A percentile compares a stretch with the other conserved stretches of the same genome.
These are phyloP conservation scores for Timema podura DNA, from an alignment of 2,888 invertebrate genomes.

Conservation along the genomic window DNA sequence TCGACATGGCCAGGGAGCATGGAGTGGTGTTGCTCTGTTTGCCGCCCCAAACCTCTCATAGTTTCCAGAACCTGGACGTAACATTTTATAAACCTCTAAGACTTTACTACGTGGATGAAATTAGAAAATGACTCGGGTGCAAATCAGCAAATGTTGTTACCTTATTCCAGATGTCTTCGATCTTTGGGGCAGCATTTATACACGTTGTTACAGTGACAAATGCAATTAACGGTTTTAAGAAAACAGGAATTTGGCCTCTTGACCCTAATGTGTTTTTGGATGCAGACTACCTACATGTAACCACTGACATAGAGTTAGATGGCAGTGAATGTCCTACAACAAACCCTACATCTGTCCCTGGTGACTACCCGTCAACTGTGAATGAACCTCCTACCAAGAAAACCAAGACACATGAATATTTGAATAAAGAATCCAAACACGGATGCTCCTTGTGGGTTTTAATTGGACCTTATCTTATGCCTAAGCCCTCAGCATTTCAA, in stretches of 20 bases:
- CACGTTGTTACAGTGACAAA: not conserved
- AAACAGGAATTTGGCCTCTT: slow-evolving; percentile 10
- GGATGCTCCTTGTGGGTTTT: too few species aligned
- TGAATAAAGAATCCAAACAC: too few species aligned
- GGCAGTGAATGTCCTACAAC: not conserved
- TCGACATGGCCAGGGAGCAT: not conserved
- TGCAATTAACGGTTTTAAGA: slow-evolving; percentile 16
- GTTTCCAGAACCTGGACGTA: not conserved
- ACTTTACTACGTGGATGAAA: not conserved
- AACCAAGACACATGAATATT: not conserved
- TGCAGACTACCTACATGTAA: slow-evolving; percentile 11
- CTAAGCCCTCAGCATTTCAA: too few species aligned
- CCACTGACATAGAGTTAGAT: not conserved
- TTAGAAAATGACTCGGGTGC: slow-evolving; percentile 8
- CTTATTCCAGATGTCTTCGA: not conserved
- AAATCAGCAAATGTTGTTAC: slow-evolving; percentile 13
- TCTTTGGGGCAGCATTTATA: slow-evolving; percentile 13
- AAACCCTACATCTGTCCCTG: not conserved
- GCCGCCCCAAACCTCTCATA: not conserved
- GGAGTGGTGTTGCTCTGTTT: not conserved
- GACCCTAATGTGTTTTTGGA: slow-evolving; percentile 4
- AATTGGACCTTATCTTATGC: too few species aligned
- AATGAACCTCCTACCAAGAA: not conserved
- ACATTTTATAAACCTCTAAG: not conserved
- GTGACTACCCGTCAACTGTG: not conserved